Evolutionary conservation across 1,140 invertebrate species (phyloP).

Genomic region (Triops longicaudatus): DNA sequence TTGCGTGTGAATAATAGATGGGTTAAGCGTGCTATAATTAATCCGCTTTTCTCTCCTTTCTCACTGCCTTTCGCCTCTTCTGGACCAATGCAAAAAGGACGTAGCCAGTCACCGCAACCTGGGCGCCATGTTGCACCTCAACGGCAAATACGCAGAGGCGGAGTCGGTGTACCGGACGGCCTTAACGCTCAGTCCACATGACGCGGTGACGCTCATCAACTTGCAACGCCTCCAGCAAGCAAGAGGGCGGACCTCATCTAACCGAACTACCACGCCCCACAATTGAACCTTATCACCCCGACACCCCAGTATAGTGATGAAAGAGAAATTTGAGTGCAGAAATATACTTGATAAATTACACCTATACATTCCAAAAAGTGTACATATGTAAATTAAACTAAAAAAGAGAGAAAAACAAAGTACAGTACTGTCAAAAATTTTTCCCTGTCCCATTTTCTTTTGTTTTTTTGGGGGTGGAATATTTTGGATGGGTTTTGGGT

Average conservation of each 20-base stretch:
- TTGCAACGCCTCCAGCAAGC: slow-evolving; percentile 40
- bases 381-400: not conserved
- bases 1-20: slow-evolving; percentile 3
- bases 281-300: not conserved
- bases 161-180: slow-evolving; percentile 44
- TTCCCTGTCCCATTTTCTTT: not conserved
- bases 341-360: too few species aligned
- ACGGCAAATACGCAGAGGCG: slow-evolving; percentile 45
- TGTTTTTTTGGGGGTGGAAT: too few species aligned
- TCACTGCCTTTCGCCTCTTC: not conserved
- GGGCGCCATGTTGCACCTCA: slow-evolving; percentile 50
- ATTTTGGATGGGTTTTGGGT: too few species aligned
- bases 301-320: too few species aligned
- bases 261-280: not conserved
- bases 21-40: not conserved
- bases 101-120: slow-evolving; percentile 48
- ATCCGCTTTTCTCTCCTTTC: not conserved
- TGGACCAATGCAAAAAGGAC: slow-evolving; percentile 37
- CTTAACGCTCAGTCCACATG: slow-evolving; percentile 43
- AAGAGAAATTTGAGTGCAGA: too few species aligned
- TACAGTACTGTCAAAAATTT: not conserved
- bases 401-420: not conserved
- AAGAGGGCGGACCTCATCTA: not conserved
- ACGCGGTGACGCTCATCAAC: slow-evolving; percentile 44
- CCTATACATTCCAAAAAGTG: not conserved